phyloP scores from a whole-genome alignment of 2,888 invertebrate species.

The Camponotus fellah region DNA sequence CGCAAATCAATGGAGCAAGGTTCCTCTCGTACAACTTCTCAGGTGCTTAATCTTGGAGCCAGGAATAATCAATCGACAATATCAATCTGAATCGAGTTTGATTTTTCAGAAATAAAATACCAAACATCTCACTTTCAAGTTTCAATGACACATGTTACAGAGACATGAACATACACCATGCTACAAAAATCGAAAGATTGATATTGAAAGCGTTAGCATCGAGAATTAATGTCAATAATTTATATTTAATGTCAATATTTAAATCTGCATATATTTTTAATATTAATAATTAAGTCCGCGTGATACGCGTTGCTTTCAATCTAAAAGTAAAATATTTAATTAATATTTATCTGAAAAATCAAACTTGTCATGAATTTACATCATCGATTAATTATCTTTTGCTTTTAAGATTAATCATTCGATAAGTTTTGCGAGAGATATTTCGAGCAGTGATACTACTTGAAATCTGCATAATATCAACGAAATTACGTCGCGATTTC shows the following conservation, averaged over 20 bases:
- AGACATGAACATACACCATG: background rate
- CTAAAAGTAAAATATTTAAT: background rate
- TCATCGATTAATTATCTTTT: background rate
- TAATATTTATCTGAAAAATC: background rate
- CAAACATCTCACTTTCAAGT: background rate
- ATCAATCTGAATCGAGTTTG: background rate
- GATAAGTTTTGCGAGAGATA: background rate
- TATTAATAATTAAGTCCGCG: slow-evolving; percentile 1
- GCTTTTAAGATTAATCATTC: background rate
- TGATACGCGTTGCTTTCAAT: background rate
- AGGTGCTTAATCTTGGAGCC: background rate
- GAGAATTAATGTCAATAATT: background rate
- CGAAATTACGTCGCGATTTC: slow-evolving; percentile 13
- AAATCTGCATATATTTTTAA: background rate
- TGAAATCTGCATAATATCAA: background rate
- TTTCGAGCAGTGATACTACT: background rate
- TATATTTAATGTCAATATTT: background rate
- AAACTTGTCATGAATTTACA: background rate
- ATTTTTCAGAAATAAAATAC: background rate
- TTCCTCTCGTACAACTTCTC: background rate
- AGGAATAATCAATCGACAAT: background rate
- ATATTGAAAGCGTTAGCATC: background rate
- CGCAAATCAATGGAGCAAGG: background rate
- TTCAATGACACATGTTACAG: background rate
- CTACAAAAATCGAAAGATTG: background rate